Conservation (phyloP, 2,113 vertebrate species). For the Balaeniceps rex region DNA sequence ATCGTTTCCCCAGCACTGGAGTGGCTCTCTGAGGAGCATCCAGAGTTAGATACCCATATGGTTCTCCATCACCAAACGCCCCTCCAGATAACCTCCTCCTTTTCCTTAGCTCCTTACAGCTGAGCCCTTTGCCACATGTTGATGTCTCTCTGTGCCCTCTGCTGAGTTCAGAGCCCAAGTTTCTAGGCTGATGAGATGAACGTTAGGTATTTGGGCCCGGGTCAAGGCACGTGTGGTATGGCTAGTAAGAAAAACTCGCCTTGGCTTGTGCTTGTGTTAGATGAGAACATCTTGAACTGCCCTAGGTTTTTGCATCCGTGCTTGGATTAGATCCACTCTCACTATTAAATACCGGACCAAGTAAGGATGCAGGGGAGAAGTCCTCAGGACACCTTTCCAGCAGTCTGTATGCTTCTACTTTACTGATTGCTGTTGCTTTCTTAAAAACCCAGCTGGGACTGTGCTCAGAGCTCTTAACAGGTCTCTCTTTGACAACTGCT, state of each 20-base stretch:
- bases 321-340: neutral
- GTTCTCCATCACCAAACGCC: neutral
- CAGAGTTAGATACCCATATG: neutral
- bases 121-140: neutral
- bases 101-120: neutral
- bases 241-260: neutral
- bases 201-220: neutral
- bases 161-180: neutral
- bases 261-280: neutral
- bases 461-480: neutral
- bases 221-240: neutral
- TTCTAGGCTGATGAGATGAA: neutral
- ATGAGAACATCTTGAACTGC: neutral
- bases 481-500: slow-evolving; percentile 1
- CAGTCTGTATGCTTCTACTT: neutral
- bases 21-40: neutral
- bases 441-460: neutral
- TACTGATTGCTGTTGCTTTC: neutral
- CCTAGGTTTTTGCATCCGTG: neutral
- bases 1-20: neutral
- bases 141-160: neutral
- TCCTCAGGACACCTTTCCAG: slow-evolving; percentile 7
- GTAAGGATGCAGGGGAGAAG: neutral
- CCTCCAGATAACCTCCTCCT: neutral
- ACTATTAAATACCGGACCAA: neutral